phyloP scores from a whole-genome alignment of 2,888 invertebrate species.

The Perdita meconis region DNA sequence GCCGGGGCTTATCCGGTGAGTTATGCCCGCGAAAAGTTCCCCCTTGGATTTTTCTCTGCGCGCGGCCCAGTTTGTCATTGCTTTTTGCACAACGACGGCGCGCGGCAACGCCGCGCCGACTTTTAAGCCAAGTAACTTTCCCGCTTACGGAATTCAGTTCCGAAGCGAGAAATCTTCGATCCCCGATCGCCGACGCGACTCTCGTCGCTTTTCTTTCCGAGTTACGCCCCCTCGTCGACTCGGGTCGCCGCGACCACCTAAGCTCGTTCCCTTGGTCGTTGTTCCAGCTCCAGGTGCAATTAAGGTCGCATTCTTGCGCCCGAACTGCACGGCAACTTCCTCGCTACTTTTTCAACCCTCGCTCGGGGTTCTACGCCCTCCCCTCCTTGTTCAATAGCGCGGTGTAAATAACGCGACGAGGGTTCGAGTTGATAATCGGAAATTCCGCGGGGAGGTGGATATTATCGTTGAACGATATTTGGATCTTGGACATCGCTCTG shows the following conservation, averaged over 20 bases:
- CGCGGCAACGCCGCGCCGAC: too few relatives aligned
- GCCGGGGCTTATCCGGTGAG: constrained; percentile 59
- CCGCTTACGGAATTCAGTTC: constrained; percentile 34
- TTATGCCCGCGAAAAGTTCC: constrained; percentile 56
- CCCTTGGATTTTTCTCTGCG: constrained; percentile 59
- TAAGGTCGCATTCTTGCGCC: constrained; percentile 25
- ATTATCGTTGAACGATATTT: background rate
- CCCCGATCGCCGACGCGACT: constrained; percentile 16
- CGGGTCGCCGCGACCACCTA: background rate
- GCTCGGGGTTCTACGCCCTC: background rate
- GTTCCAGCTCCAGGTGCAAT: constrained; percentile 10
- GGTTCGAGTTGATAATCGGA: constrained; percentile 11
- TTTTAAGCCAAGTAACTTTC: constrained; percentile 41
- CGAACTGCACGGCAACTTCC: background rate
- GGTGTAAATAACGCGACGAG: constrained; percentile 1
- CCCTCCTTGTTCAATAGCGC: background rate
- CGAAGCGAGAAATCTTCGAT: constrained; percentile 39
- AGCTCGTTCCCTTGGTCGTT: background rate
- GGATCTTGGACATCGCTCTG: background rate
- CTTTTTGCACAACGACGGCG: constrained; percentile 25
- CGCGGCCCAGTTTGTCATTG: constrained; percentile 45
- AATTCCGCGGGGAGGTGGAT: background rate
- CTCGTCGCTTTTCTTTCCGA: constrained; percentile 1
- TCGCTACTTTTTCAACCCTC: background rate
- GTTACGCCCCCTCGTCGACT: background rate